Evolutionary conservation across 2,113 vertebrate species (phyloP), one percentile per base, ranked within the genome.

Genomic region (Gadus chalcogrammus): DNA sequence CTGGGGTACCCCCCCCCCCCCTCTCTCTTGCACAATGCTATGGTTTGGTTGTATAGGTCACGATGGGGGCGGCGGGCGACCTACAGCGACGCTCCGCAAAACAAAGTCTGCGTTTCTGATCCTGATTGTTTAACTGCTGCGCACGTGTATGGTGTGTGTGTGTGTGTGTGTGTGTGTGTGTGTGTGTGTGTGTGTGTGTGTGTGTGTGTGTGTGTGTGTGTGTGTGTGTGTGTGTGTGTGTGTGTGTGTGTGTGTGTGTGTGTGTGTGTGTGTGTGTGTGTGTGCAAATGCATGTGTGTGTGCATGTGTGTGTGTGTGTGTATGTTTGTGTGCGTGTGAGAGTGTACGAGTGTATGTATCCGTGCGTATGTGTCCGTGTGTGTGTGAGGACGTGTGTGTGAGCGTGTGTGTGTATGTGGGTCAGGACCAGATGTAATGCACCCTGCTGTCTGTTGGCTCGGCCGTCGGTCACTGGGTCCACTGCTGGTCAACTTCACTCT

Each of bases 41-140:
- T 48, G 22, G 74, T 73, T 66, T 75, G 59, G 77, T 81, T 8
- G 13, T 61, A 69, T 70, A 55, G 70, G 60, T 77, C 74, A 68
- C 6, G 48, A 11, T n/a, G 65, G 62, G 22, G 56, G 67, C 52
- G 65, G 38, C 6, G 61, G 64, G 13, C 78, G 38, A 73, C 65
- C 22, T 68, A 73, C 55, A 65, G 70, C 70, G 15, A 18, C 27
- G 69, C 27, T 38, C 7, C 38, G 11, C 27, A 24, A 60, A 74
- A 72, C 38, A 60, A 56, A 68, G 58, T 48, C 42, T 48, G 42
- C 42, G 12, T 48, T 48, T 11, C 42, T 48, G 42, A 48, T 48
- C 42, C 42, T 48, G 42, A 11, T 6, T 48, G 42, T 48, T 48
- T 22, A 3, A n/a, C n/a, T n/a, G n/a, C n/a, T n/a, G n/a, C n/a